These are phyloP conservation scores for Sogatella furcifera DNA, from an alignment of 1,140 invertebrate genomes.

Conservation along the genomic window DNA sequence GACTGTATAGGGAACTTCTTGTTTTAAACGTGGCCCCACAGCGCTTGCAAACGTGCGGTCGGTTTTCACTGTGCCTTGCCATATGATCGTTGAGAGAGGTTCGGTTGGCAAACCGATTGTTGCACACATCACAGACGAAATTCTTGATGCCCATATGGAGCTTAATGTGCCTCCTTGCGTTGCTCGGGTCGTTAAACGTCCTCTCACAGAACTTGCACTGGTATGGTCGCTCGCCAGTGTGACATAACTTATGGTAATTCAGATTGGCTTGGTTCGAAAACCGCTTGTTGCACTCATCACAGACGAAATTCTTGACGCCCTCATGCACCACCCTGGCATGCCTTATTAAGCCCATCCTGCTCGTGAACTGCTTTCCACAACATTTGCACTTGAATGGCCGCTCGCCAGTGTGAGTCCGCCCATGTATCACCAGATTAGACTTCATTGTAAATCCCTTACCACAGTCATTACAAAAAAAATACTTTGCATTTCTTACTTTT, in stretches of 20 bases:
- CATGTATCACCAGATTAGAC: conserved; percentile 41
- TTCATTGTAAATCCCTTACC: conserved; percentile 45
- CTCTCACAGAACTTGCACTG: conserved; percentile 39
- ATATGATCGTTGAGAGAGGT: conserved; percentile 25
- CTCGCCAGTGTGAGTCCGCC: conserved; percentile 56
- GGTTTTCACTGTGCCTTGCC: conserved; percentile 36
- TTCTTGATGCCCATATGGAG: conserved; percentile 28
- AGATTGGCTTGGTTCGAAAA: conserved; percentile 27
- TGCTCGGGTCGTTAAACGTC: conserved; percentile 33
- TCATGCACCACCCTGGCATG: conserved; percentile 25
- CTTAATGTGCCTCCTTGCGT: conserved; percentile 25
- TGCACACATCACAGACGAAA: conserved; percentile 28
- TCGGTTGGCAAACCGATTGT: conserved; percentile 30
- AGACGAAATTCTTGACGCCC: conserved; percentile 25
- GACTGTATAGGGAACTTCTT: too few species aligned
- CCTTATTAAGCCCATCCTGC: conserved; percentile 15
- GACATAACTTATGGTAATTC: conserved; percentile 30
- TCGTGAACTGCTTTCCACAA: conserved; percentile 22
- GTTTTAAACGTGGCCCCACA: conserved; percentile 35
- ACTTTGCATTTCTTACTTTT: conserved; percentile 23
- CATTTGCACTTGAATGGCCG: conserved; percentile 32
- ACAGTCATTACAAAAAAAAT: conserved; percentile 35
- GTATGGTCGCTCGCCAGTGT: conserved; percentile 39
- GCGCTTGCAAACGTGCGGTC: conserved; percentile 41
- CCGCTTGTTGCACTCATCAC: conserved; percentile 29